These are phyloP conservation scores for Chlorodrepanis virens DNA, from an alignment of 2,113 vertebrate species.

Conservation along the genomic window DNA sequence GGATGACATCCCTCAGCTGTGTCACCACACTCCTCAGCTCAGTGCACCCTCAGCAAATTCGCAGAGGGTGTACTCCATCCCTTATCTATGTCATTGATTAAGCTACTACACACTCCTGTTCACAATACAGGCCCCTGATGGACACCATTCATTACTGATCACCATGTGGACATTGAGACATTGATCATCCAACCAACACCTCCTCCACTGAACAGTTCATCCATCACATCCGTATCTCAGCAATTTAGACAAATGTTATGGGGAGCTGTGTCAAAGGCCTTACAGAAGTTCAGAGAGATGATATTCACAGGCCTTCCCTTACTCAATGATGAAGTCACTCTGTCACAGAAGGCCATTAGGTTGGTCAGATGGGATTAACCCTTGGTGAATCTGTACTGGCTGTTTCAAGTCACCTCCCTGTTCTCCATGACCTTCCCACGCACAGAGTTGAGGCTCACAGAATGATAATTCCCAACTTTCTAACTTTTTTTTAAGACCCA, in stretches of 20 bases:
- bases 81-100: background rate
- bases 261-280: background rate
- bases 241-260: background rate
- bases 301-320: background rate
- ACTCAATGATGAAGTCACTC: background rate
- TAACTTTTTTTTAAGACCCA: background rate
- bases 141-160: background rate
- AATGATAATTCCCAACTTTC: background rate
- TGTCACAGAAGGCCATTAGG: background rate
- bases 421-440: background rate
- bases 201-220: background rate
- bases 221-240: accelerated
- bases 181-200: background rate
- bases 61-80: background rate
- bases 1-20: background rate
- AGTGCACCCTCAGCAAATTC: background rate
- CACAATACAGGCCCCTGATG: background rate
- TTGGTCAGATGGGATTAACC: background rate
- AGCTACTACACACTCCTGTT: background rate
- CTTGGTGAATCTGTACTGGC: background rate
- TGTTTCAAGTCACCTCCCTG: background rate
- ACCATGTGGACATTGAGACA: accelerated
- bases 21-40: accelerated
- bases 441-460: background rate
- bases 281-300: background rate